Evolutionary conservation across 2,888 invertebrate genomes (phyloP).

Genomic region (Eumacrocentrus americanus): DNA sequence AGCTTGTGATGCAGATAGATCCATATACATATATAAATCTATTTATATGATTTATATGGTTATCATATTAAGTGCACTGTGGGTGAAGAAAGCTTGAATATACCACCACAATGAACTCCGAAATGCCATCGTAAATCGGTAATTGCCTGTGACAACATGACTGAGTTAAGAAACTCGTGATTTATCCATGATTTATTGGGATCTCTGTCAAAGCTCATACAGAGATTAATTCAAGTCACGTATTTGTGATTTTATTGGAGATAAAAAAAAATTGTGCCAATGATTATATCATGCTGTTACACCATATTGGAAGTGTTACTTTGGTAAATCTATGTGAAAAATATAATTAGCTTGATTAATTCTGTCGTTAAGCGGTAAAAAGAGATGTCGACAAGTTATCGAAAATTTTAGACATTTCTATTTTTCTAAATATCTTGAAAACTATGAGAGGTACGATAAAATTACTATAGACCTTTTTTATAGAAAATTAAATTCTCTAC

Average conservation of each 20-base stretch:
- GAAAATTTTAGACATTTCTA: no score
- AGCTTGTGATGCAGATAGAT: slow-evolving; percentile 10
- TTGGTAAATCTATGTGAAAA: no score
- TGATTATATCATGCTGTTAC: no score
- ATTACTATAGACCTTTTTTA: no score
- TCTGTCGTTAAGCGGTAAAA: no score
- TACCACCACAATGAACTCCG: not conserved
- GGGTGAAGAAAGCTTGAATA: not conserved
- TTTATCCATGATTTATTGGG: not conserved
- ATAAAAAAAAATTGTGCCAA: not conserved
- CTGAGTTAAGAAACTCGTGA: not conserved
- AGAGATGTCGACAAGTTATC: no score
- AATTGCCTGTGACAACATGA: slow-evolving; percentile 17
- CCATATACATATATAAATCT: no score
- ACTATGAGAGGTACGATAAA: no score
- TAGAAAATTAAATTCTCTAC: no score
- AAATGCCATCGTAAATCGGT: slow-evolving; percentile 21
- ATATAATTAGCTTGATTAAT: no score
- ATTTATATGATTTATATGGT: slow-evolving; percentile 32
- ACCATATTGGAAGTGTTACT: no score
- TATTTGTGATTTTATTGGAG: slow-evolving; percentile 7
- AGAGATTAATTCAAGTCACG: slow-evolving; percentile 22
- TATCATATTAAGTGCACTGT: slow-evolving; percentile 24
- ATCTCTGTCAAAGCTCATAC: slow-evolving; percentile 5
- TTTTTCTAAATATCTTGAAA: no score